Percentiles rank a stretch among this genome's conserved stretches.
These are phyloP conservation scores for Zaprionus kolodkinae DNA, from an alignment of 1,140 invertebrate genomes.

Conservation along the genomic window DNA sequence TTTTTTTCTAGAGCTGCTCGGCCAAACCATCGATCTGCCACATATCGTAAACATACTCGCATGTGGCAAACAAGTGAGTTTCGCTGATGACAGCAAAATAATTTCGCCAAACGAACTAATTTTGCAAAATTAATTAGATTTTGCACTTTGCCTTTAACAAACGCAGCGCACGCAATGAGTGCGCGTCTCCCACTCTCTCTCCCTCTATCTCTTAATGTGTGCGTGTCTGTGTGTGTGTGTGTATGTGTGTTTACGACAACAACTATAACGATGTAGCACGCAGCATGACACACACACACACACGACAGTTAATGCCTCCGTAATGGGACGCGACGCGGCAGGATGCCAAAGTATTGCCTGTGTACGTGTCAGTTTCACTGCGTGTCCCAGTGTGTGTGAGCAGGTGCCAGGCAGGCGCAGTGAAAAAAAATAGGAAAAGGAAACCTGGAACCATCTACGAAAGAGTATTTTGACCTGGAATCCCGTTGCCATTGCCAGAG, in stretches of 20 bases:
- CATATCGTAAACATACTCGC: neutral
- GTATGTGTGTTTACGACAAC: neutral
- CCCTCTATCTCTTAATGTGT: neutral
- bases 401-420: conserved; percentile 45
- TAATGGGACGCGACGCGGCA: conserved; percentile 17
- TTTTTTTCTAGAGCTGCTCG: neutral
- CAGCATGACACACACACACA: conserved; percentile 33
- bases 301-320: conserved; percentile 15
- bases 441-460: neutral
- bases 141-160: conserved; percentile 44
- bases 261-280: conserved; percentile 57
- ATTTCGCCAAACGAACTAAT: conserved; percentile 69
- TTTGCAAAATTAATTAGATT: conserved; percentile 77
- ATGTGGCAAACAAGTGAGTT: conserved; percentile 59
- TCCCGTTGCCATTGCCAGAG: conserved; percentile 34
- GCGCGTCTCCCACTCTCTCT: neutral
- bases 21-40: neutral
- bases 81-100: conserved; percentile 56
- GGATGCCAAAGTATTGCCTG: conserved; percentile 3
- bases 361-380: neutral
- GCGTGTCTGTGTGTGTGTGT: conserved; percentile 17
- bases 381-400: too few species aligned
- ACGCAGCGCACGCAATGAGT: conserved; percentile 19
- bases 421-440: conserved; percentile 22
- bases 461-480: conserved; percentile 12